Conservation (phyloP, 35 echinoderm and acorn worm species). For the Heliocidaris tuberculata region DNA sequence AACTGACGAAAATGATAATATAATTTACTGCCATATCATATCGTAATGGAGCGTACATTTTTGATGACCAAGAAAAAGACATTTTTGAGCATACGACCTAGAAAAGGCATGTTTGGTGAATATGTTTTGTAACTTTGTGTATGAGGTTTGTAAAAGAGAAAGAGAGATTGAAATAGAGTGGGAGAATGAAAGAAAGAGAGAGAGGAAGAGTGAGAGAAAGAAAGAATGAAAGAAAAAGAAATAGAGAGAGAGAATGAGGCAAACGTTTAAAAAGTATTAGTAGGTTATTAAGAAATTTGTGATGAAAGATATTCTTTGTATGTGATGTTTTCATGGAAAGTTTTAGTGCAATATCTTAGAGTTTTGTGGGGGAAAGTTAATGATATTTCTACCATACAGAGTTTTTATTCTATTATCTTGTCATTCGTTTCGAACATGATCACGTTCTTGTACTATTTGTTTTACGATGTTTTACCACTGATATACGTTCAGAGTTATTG, state of each 20-base stretch:
- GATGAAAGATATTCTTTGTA: neutral
- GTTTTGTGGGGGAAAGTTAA: neutral
- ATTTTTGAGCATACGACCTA: neutral
- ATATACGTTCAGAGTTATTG: neutral
- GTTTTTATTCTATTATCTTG: neutral
- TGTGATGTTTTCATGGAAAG: neutral
- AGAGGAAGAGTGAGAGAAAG: too few species aligned
- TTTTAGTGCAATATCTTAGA: neutral
- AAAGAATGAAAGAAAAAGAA: too few species aligned
- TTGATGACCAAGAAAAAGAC: neutral
- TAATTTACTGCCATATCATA: too few species aligned
- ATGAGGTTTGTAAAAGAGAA: neutral
- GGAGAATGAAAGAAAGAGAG: too few species aligned
- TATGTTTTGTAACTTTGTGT: too few species aligned
- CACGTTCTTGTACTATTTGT: neutral
- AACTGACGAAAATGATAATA: neutral
- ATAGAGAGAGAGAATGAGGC: too few species aligned
- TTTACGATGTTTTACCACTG: neutral
- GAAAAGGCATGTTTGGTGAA: too few species aligned
- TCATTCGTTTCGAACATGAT: neutral
- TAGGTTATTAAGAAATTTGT: too few species aligned
- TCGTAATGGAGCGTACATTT: too few species aligned
- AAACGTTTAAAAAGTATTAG: too few species aligned
- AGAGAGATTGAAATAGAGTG: neutral
- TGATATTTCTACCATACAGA: neutral